Conservation (phyloP, 1,140 invertebrate genomes). For the Pseudoatta argentina region DNA sequence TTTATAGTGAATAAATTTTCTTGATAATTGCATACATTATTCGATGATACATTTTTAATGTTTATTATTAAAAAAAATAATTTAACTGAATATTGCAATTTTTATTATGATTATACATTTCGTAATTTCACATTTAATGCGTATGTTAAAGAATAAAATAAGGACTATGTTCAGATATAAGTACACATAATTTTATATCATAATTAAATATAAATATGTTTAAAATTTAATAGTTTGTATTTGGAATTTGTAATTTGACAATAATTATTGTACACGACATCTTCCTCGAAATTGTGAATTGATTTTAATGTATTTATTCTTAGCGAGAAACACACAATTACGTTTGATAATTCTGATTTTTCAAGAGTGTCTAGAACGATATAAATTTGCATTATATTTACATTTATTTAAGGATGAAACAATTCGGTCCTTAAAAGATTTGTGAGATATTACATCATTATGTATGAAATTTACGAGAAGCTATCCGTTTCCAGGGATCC, state of each 20-base stretch:
- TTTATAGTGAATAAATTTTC: neutral
- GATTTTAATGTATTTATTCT: neutral
- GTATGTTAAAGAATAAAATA: neutral
- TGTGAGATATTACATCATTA: constrained; percentile 58
- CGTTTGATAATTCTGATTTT: neutral
- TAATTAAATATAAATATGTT: constrained; percentile 4
- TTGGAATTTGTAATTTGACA: neutral
- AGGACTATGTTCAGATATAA: neutral
- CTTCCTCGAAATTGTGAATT: neutral
- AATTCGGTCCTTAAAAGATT: constrained; percentile 43
- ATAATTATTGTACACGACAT: neutral
- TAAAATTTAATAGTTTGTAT: constrained; percentile 16
- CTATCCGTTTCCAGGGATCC: constrained; percentile 32
- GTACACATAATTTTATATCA: neutral
- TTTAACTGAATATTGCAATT: neutral
- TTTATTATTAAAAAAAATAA: neutral
- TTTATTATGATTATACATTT: constrained; percentile 7
- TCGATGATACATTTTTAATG: neutral
- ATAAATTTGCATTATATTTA: constrained; percentile 35
- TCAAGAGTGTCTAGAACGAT: neutral
- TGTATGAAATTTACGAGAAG: constrained; percentile 57
- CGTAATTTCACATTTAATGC: neutral
- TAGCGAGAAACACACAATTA: neutral
- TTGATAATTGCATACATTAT: neutral
- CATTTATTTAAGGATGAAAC: constrained; percentile 2